These are phyloP conservation scores for Eulemur mongoz DNA, from an alignment of 2,797 vertebrate genomes.

Conservation along the genomic window DNA sequence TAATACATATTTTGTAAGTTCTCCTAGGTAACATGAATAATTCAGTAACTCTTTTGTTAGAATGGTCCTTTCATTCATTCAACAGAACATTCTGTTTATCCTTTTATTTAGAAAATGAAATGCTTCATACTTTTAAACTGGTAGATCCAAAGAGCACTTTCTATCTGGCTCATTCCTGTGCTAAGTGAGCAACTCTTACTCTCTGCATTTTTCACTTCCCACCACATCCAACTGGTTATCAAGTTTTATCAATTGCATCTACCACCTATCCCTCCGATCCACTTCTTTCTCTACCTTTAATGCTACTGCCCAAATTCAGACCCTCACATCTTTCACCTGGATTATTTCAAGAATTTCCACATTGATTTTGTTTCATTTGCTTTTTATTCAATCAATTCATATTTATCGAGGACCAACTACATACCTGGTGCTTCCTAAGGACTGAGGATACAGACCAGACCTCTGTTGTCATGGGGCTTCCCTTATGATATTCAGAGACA, in stretches of 20 bases:
- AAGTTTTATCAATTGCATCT: background rate
- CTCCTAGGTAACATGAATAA: conserved; percentile 60
- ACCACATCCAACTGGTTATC: background rate
- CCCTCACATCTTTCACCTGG: background rate
- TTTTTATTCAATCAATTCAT: background rate
- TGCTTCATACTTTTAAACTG: background rate
- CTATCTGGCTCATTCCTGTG: background rate
- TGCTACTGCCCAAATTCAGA: background rate
- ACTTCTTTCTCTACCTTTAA: background rate
- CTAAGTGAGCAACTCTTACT: background rate
- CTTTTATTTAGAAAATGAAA: conserved; percentile 45
- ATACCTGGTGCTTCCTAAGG: background rate
- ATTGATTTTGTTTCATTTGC: background rate
- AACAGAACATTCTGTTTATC: conserved; percentile 54
- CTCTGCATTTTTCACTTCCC: background rate
- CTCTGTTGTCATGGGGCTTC: background rate
- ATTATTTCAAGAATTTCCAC: background rate
- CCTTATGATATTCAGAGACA: background rate
- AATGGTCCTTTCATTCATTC: conserved; percentile 44
- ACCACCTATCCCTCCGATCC: background rate
- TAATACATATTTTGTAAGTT: conserved; percentile 52
- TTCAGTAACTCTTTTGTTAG: conserved; percentile 59
- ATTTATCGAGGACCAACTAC: background rate
- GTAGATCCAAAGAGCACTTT: background rate
- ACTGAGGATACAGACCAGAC: background rate